Percentiles rank a stretch among this genome's conserved stretches.
Evolutionary conservation across 2,888 invertebrate genomes (phyloP).

Genomic region (Lampropteryx suffumata): DNA sequence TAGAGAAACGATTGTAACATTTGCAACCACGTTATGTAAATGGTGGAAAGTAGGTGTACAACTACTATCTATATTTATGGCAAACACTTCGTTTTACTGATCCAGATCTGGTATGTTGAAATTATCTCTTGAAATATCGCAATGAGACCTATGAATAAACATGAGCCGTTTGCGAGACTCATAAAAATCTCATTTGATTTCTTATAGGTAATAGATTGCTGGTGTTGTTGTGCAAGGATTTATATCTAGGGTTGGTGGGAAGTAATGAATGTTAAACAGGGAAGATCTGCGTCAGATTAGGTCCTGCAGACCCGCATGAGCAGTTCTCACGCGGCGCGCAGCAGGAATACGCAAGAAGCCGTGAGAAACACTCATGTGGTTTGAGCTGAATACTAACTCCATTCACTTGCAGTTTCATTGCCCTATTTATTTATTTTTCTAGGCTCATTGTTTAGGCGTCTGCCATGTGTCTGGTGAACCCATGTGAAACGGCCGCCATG

Average conservation of each 20-base stretch:
- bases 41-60: constrained; percentile 34
- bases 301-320: constrained; percentile 48
- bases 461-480: constrained; percentile 28
- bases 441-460: constrained; percentile 37
- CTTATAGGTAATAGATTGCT: constrained; percentile 8
- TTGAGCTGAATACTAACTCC: constrained; percentile 69
- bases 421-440: constrained; percentile 53
- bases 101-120: constrained; percentile 33
- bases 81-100: constrained; percentile 36
- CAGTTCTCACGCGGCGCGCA: constrained; percentile 61
- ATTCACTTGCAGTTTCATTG: constrained; percentile 71
- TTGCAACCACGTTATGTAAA: constrained; percentile 37
- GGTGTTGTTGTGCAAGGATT: background rate
- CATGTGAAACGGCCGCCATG: constrained; percentile 27
- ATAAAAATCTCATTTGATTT: constrained; percentile 20
- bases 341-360: constrained; percentile 63
- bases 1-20: constrained; percentile 21
- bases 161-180: constrained; percentile 12
- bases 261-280: constrained; percentile 24
- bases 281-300: constrained; percentile 29
- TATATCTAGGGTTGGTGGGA: constrained; percentile 8
- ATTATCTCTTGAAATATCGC: constrained; percentile 25
- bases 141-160: constrained; percentile 25
- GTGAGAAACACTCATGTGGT: constrained; percentile 71
- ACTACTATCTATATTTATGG: constrained; percentile 38